A percentile compares a stretch with the other conserved stretches of the same genome.
Evolutionary conservation across 2,888 invertebrate genomes (phyloP).

Genomic region (Melolontha melolontha): DNA sequence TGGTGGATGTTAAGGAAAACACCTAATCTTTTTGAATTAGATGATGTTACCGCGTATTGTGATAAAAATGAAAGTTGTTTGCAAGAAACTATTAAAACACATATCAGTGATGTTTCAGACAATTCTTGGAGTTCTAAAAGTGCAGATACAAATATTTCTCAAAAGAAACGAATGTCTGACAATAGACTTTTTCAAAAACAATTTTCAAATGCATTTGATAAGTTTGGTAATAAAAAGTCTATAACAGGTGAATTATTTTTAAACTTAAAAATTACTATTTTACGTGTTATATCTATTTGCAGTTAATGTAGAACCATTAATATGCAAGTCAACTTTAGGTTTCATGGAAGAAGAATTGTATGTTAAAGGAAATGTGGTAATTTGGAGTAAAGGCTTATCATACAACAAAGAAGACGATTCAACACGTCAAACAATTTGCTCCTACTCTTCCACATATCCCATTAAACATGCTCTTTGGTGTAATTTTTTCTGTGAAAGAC

Average conservation of each 20-base stretch:
- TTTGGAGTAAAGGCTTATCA: conserved; percentile 79
- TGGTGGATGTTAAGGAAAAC: conserved; percentile 69
- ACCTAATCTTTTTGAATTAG: conserved; percentile 29
- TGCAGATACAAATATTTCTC: conserved; percentile 52
- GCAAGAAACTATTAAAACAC: conserved; percentile 36
- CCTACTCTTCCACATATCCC: conserved; percentile 85
- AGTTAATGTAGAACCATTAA: conserved; percentile 60
- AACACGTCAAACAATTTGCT: conserved; percentile 72
- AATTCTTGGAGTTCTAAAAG: conserved; percentile 57
- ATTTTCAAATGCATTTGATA: conserved; percentile 39
- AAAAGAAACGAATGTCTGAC: conserved; percentile 58
- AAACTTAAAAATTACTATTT: neutral
- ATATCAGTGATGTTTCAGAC: conserved; percentile 53
- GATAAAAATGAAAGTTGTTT: conserved; percentile 17
- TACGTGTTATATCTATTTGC: neutral
- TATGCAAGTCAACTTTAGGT: conserved; percentile 62
- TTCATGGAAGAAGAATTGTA: conserved; percentile 88
- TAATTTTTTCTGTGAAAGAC: conserved; percentile 71
- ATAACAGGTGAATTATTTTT: conserved; percentile 15
- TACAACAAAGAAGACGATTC: conserved; percentile 69
- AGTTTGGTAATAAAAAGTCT: conserved; percentile 43
- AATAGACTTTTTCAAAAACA: conserved; percentile 43
- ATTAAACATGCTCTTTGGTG: conserved; percentile 87
- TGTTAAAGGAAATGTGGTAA: conserved; percentile 84
- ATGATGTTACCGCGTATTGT: neutral